Evolutionary conservation across 2,113 vertebrate species (phyloP).

Genomic region (Labeo catla): DNA sequence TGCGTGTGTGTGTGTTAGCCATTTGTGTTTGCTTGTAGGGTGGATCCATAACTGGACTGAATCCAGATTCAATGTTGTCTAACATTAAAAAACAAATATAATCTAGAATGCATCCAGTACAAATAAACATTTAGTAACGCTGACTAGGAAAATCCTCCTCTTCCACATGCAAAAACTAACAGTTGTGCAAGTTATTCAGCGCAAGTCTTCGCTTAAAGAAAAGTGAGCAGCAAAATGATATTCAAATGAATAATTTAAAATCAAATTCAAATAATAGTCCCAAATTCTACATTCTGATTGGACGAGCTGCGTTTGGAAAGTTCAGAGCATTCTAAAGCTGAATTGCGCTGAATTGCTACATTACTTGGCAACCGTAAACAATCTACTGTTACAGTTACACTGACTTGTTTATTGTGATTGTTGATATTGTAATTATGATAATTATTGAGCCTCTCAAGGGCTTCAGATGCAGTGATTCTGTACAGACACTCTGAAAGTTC

Average conservation of each 20-base stretch:
- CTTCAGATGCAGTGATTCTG: neutral
- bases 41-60: neutral
- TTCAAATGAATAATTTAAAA: neutral
- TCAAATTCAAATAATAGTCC: neutral
- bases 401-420: neutral
- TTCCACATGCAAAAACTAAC: neutral
- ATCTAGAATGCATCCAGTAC: neutral
- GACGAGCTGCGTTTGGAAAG: neutral
- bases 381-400: neutral
- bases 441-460: neutral
- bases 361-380: neutral
- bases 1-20: neutral
- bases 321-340: neutral
- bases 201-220: neutral
- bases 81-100: neutral
- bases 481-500: neutral
- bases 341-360: neutral
- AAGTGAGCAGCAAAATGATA: neutral
- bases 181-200: neutral
- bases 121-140: neutral
- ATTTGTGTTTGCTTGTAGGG: slow-evolving; percentile 18
- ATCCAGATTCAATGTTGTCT: neutral
- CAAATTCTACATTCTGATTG: neutral
- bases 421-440: neutral
- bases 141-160: neutral